A percentile compares a stretch with the other conserved stretches of the same genome.
phyloP scores from a whole-genome alignment of 2,797 vertebrate species.

The Enteromius argenteus region DNA sequence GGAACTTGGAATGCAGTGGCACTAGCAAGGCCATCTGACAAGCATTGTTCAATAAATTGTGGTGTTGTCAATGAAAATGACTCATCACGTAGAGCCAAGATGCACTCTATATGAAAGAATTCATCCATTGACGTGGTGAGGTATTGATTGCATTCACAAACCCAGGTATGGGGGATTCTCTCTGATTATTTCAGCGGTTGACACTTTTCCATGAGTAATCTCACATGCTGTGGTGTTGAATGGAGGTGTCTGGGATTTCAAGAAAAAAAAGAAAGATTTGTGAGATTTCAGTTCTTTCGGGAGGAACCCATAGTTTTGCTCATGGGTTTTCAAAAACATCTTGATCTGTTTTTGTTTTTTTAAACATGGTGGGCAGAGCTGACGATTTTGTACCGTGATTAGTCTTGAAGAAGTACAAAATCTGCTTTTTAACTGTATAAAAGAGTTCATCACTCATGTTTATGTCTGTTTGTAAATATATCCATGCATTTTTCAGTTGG shows the following conservation, averaged over 20 bases:
- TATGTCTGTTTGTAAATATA: neutral
- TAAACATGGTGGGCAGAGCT: neutral
- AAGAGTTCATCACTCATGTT: neutral
- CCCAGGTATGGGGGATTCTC: neutral
- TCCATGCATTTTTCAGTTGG: neutral
- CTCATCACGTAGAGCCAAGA: neutral
- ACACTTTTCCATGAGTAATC: constrained; percentile 17
- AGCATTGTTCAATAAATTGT: neutral
- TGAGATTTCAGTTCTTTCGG: neutral
- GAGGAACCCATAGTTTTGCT: neutral
- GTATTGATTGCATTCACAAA: constrained; percentile 28
- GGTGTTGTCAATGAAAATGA: constrained; percentile 31
- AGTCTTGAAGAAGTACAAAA: too few relatives aligned
- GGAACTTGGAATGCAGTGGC: constrained; percentile 21
- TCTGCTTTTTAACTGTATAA: neutral
- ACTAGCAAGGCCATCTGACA: constrained; percentile 33
- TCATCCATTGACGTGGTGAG: constrained; percentile 3
- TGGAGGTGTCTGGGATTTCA: neutral
- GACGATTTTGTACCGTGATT: neutral
- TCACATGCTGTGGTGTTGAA: constrained; percentile 15
- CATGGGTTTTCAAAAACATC: neutral
- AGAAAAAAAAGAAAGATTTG: neutral
- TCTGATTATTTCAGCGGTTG: constrained; percentile 13
- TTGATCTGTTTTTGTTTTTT: neutral
- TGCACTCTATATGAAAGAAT: constrained; percentile 1